Base-by-base conservation (phyloP, 2,888 invertebrate genomes). In the Phragmatobia fuliginosa region DNA sequence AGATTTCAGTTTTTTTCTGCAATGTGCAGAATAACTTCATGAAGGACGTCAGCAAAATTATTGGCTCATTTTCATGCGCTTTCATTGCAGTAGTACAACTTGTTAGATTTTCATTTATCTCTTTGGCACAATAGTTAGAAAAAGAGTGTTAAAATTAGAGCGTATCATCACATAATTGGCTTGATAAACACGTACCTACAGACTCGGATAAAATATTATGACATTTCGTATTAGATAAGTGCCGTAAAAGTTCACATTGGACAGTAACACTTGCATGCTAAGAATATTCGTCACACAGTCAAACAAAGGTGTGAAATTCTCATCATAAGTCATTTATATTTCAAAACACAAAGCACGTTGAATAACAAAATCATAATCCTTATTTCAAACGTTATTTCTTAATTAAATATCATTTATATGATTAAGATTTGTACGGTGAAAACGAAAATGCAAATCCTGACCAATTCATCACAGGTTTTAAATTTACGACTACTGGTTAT, bases 261-360 rank as follows among this genome's bases (percentile, higher is more conserved):
- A 67, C 31, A 21, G 41, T 32, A 4, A 63, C 59, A 63, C 21
- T 32, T 33, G 25, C 56, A 38, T 56, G 41, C 52, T 70, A 62
- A 58, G 66, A 66, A 58, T 49, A 38, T 61, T 52, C 52, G 31
- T 38, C 52, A 70, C 31, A 58, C 38, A 45, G 25, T 49, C 28
- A 60, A 70, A 70, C 70, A 70, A 70, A 66, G 70, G 62, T 66
- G 70, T 59, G 70, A 70, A 70, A 45, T 62, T 70, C 61, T 70
- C 62, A 56, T 41, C 41, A 62, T 62, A 52, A 58, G 21, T 21
- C 52, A 28, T 70, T 41, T 66, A 28, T 56, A 36, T 64, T 64
- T 49, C 68, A 21, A 14, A 68, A 28, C 31, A 66, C 66, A 63
- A 68, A 61, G 41, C 21, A 31, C 38, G 62, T 41, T 28, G 28